Evolutionary conservation across 2,113 vertebrate genomes (phyloP).

Genomic region (Dermatemys mawii): DNA sequence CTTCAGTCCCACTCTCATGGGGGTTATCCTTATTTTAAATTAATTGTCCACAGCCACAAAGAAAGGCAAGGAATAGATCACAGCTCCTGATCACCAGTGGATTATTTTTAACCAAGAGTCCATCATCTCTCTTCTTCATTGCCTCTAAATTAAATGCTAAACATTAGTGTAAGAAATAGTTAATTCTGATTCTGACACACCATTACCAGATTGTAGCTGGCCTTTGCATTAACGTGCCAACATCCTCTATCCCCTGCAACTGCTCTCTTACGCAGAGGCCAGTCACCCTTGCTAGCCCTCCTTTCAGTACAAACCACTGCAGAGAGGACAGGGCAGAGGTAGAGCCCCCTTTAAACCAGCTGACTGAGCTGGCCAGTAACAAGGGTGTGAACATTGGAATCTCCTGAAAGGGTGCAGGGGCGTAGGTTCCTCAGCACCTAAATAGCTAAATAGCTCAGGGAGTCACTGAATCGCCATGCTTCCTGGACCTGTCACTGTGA

Average conservation of each 20-base stretch:
- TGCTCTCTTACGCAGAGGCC: background rate
- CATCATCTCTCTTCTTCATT: background rate
- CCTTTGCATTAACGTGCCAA: background rate
- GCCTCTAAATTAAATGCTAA: background rate
- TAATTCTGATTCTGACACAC: background rate
- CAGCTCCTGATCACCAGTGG: background rate
- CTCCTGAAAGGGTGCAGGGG: background rate
- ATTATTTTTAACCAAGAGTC: background rate
- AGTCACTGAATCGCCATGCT: background rate
- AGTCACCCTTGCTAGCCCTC: background rate
- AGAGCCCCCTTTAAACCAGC: background rate
- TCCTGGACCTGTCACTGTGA: fast-evolving
- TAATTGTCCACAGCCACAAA: background rate
- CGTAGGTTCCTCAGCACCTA: background rate
- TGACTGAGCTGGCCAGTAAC: background rate
- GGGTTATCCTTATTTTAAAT: background rate
- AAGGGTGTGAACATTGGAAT: background rate
- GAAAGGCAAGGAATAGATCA: background rate
- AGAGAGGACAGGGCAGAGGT: background rate
- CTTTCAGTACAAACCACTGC: background rate
- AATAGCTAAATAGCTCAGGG: background rate
- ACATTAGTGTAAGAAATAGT: background rate
- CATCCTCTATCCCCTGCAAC: background rate
- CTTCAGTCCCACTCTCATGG: background rate
- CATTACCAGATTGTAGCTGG: background rate